A percentile compares a stretch with the other conserved stretches of the same genome.
phyloP scores from a whole-genome alignment of 2,888 invertebrate genomes.

The Cynaeus angustus region DNA sequence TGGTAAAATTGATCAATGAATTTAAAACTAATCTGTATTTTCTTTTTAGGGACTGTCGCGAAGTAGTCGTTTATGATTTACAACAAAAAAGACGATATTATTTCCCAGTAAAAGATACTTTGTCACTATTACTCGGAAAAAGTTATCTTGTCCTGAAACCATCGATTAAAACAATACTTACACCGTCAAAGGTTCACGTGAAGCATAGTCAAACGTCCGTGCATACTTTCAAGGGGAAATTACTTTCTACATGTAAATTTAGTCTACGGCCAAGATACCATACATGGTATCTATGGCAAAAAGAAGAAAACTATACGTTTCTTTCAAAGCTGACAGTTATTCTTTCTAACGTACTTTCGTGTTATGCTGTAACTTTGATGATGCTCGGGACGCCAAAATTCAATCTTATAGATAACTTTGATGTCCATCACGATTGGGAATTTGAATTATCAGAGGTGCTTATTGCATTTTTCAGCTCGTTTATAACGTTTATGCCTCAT shows the following conservation, averaged over 20 bases:
- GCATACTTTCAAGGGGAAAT: too few species aligned
- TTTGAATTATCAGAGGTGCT: constrained; percentile 18
- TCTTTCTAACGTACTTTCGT: constrained; percentile 54
- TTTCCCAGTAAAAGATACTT: constrained; percentile 56
- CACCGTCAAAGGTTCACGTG: too few species aligned
- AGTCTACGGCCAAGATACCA: not conserved
- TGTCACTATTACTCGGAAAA: constrained; percentile 28
- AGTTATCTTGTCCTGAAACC: not conserved
- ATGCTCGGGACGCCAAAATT: constrained; percentile 56
- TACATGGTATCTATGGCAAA: constrained; percentile 37
- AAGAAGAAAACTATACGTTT: constrained; percentile 51
- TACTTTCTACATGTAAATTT: not conserved
- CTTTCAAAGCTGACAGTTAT: constrained; percentile 56
- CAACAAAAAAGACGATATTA: constrained; percentile 57
- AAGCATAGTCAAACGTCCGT: too few species aligned
- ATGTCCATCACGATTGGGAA: not conserved
- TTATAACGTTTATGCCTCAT: constrained; percentile 53
- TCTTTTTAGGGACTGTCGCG: constrained; percentile 55
- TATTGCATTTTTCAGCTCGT: constrained; percentile 48
- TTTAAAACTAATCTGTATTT: not conserved
- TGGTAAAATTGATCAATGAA: constrained; percentile 51
- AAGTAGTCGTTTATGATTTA: constrained; percentile 59
- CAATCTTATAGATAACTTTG: constrained; percentile 55
- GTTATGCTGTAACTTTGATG: constrained; percentile 52
- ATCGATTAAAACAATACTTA: not conserved